These are phyloP conservation scores for Channallabes apus DNA, from an alignment of 2,797 vertebrate genomes.

Conservation along the genomic window DNA sequence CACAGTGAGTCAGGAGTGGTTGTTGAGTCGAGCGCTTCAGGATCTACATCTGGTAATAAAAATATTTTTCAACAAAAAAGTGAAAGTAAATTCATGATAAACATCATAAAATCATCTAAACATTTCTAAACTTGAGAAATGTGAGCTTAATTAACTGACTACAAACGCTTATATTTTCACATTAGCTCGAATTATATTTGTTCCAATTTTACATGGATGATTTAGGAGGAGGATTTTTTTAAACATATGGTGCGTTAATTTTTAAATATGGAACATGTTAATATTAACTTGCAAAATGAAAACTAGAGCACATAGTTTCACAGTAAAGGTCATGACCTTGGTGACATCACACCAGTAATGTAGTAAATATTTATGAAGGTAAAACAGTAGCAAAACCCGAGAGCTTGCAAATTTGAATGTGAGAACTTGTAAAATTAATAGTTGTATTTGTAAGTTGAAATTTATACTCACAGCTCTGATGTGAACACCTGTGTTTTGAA, in stretches of 20 bases:
- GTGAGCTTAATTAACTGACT: background rate
- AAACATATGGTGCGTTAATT: background rate
- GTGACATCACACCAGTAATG: background rate
- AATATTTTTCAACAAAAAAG: background rate
- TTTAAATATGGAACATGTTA: background rate
- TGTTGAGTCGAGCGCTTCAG: constrained; percentile 82
- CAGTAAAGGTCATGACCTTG: background rate
- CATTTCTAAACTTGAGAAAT: background rate
- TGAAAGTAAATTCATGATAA: background rate
- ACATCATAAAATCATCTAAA: background rate
- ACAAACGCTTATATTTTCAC: background rate
- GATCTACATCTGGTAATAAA: constrained; percentile 87
- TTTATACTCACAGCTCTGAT: too few species aligned
- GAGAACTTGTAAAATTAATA: too few species aligned
- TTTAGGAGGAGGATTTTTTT: background rate
- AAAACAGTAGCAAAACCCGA: too few species aligned
- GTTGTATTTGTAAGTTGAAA: too few species aligned
- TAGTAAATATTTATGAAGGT: too few species aligned
- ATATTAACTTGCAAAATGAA: too few species aligned
- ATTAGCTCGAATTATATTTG: background rate
- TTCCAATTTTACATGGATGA: background rate
- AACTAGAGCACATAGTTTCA: too few species aligned
- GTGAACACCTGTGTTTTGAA: too few species aligned
- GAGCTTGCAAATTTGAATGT: too few species aligned
- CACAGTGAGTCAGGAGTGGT: constrained; percentile 92